A percentile compares a stretch with the other conserved stretches of the same genome.
phyloP scores from a whole-genome alignment of 2,113 vertebrate species.

The Erythrolamprus reginae region DNA sequence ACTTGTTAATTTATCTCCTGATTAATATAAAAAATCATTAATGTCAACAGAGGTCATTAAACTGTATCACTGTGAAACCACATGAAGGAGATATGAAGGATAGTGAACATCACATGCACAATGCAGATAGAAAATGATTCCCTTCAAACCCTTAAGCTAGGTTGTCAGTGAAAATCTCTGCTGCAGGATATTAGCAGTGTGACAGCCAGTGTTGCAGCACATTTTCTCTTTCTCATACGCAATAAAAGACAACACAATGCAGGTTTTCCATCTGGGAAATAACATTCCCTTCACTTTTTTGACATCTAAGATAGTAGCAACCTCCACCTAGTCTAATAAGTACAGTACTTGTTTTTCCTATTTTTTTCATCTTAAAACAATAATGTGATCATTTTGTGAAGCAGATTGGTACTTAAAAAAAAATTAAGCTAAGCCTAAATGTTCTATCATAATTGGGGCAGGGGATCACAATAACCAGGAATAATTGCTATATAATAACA shows the following conservation, averaged over 20 bases:
- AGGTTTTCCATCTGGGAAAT: not conserved
- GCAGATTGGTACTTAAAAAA: not conserved
- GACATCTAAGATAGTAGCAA: not conserved
- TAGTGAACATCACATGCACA: not conserved
- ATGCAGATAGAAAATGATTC: not conserved
- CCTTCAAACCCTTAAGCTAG: not conserved
- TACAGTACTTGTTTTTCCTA: not conserved
- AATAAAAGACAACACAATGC: not conserved
- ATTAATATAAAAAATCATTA: not conserved
- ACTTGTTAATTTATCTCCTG: not conserved
- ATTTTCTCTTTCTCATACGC: not conserved
- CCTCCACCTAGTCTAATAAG: not conserved
- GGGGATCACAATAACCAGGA: not conserved
- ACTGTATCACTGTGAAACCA: not conserved
- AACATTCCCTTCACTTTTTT: not conserved
- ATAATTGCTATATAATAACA: not conserved
- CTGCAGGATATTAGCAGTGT: not conserved
- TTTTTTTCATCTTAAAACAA: not conserved
- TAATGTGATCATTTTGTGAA: not conserved
- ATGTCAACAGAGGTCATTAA: not conserved
- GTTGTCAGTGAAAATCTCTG: not conserved
- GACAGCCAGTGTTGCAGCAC: not conserved
- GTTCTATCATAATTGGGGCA: not conserved
- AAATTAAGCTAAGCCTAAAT: not conserved
- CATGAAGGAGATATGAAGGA: not conserved